Percentiles rank a stretch among this genome's conserved stretches.
Evolutionary conservation across 1,140 invertebrate species (phyloP).

Genomic region (Atta colombica): DNA sequence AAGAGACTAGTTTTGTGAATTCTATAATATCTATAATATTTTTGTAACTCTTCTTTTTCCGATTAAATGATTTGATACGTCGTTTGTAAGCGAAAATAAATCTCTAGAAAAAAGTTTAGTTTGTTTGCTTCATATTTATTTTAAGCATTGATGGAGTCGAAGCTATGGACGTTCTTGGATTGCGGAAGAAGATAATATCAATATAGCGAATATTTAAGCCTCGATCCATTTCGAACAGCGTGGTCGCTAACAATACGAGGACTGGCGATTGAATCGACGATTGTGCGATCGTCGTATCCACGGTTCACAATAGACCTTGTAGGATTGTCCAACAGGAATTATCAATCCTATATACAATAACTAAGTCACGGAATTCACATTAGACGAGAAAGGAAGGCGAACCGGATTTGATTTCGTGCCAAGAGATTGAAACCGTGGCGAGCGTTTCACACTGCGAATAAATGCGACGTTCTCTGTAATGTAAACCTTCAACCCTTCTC

Average conservation of each 20-base stretch:
- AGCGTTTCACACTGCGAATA: constrained; percentile 18
- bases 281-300: constrained; percentile 21
- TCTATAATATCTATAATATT: not conserved
- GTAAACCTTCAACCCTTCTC: not conserved
- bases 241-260: not conserved
- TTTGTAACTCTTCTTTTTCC: not conserved
- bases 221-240: not conserved
- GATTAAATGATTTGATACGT: not conserved
- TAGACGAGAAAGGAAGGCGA: not conserved
- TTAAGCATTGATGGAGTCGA: not conserved
- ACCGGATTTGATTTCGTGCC: constrained; percentile 36
- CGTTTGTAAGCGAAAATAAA: not conserved
- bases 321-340: constrained; percentile 35
- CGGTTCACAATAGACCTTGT: constrained; percentile 28
- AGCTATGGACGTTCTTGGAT: not conserved
- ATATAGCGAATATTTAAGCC: constrained; percentile 16
- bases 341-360: constrained; percentile 22
- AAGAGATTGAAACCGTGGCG: constrained; percentile 11
- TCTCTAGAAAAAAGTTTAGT: not conserved
- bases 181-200: not conserved
- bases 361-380: not conserved
- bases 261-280: constrained; percentile 31
- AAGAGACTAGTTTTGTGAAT: not conserved
- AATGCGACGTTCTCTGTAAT: not conserved
- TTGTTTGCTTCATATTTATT: constrained; percentile 1